Base-by-base conservation (phyloP, 1,140 invertebrate species). In the Venustaconcha ellipsiformis region DNA sequence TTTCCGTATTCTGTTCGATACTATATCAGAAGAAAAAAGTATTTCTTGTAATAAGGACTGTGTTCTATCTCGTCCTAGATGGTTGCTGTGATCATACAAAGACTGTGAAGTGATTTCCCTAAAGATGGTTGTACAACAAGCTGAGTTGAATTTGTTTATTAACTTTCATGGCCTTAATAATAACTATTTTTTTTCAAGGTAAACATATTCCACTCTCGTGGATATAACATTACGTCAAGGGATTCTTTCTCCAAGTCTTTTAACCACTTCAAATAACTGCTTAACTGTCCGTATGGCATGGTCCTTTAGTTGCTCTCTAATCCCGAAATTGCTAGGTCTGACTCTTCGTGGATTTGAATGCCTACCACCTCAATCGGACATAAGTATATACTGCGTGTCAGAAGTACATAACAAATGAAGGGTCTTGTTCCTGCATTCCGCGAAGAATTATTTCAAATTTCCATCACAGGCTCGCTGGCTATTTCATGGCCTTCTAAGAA, bases 51-150 rank as follows among this genome's bases (percentile, higher is more conserved):
- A 18, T n/a, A 69, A 57, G n/a, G 56, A 48, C 5, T 57, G 55
- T 17, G 60, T 68, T 26, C 62, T 30, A 1, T 64, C 62, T 55
- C n/a, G 14, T 17, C 57, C 37, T 68, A 26, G 67, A 57, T 68
- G 69, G 23, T 69, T 70, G 11, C 37, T n/a, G 55, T 80, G 72
- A 66, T 78, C 68, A 74, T 80, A 75, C 14, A 74, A 17, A 18
- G 67, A 64, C 48, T 26, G 62, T 14, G 73, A 70, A 62, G 63
- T 67, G 23, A 69, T 1, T 48, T 59, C 62, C 17, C n/a, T 14
- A 59, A 58, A 65, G 23, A 23, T 11, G 48, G 66, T 11, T 57
- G 67, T 55, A 66, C n/a, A 37, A 71, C 56, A 26, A 70, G 26
- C n/a, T 71, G 68, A 37, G 8, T 4, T 48, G n/a, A 57, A 18